Evolutionary conservation across 2,113 vertebrate genomes (phyloP).

Genomic region (Pogona vitticeps): DNA sequence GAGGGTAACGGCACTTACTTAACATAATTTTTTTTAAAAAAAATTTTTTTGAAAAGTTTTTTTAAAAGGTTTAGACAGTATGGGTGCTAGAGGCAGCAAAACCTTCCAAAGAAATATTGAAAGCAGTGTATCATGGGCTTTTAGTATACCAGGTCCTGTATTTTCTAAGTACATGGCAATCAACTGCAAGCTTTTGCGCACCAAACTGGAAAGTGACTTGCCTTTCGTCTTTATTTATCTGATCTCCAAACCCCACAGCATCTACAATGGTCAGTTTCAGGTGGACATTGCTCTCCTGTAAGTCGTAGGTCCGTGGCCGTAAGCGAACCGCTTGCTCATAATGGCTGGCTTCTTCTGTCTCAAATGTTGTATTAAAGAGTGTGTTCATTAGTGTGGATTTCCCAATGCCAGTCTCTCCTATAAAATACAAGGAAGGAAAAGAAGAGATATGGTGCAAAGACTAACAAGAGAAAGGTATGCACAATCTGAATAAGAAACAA

Average conservation of each 20-base stretch:
- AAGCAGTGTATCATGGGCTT: not conserved
- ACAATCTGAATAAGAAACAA: not conserved
- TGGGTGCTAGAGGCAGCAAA: too few species aligned
- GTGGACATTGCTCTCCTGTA: constrained; percentile 95
- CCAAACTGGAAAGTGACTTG: constrained; percentile 71
- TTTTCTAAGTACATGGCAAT: rapidly evolving
- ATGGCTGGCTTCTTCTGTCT: constrained; percentile 95
- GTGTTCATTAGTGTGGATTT: constrained; percentile 98
- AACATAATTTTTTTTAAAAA: too few species aligned
- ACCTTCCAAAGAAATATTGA: not conserved
- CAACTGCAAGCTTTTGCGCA: not conserved
- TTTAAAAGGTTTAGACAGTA: too few species aligned
- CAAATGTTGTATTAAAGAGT: constrained; percentile 96
- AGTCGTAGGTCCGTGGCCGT: constrained; percentile 91
- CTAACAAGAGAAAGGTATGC: not conserved
- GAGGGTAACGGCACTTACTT: too few species aligned
- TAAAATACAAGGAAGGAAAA: not conserved
- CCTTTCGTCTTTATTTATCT: constrained; percentile 99
- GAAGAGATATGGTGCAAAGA: not conserved
- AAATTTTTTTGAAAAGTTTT: too few species aligned
- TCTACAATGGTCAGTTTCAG: constrained; percentile 96
- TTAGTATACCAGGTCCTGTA: not conserved
- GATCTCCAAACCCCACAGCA: constrained; percentile 95
- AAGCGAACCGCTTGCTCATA: constrained; percentile 89
- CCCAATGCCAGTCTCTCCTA: constrained; percentile 97